Conservation (phyloP, 2,888 invertebrate genomes). For the Ctena decussata region DNA sequence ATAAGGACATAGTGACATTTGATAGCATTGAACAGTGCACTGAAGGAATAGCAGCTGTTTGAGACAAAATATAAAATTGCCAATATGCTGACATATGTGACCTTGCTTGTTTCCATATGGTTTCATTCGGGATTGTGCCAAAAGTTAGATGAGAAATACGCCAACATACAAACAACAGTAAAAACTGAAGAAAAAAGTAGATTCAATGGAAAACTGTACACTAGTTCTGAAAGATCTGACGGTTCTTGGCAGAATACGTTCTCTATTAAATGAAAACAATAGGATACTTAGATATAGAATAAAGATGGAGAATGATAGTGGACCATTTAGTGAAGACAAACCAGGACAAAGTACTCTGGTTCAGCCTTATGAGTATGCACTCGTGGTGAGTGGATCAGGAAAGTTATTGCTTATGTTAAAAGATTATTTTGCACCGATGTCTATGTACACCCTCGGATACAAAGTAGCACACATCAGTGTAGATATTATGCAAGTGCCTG, state of each 20-base stretch:
- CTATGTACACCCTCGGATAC: neutral
- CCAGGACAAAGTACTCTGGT: neutral
- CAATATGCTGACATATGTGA: too few species aligned
- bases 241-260: neutral
- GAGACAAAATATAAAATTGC: too few species aligned
- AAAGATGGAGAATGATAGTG: neutral
- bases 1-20: too few species aligned
- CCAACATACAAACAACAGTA: neutral
- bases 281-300: neutral
- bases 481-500: neutral
- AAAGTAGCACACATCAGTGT: neutral
- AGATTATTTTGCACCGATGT: neutral
- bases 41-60: too few species aligned
- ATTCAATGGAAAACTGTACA: neutral
- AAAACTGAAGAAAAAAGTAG: neutral
- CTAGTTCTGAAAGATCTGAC: neutral
- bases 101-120: too few species aligned
- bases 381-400: neutral
- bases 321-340: neutral
- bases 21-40: too few species aligned
- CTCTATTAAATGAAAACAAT: neutral
- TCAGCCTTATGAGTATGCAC: neutral
- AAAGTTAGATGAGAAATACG: neutral
- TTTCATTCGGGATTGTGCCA: neutral
- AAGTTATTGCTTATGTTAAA: neutral